These are phyloP conservation scores for Argyrosomus regius DNA, from an alignment of 2,797 vertebrate species.

Conservation along the genomic window DNA sequence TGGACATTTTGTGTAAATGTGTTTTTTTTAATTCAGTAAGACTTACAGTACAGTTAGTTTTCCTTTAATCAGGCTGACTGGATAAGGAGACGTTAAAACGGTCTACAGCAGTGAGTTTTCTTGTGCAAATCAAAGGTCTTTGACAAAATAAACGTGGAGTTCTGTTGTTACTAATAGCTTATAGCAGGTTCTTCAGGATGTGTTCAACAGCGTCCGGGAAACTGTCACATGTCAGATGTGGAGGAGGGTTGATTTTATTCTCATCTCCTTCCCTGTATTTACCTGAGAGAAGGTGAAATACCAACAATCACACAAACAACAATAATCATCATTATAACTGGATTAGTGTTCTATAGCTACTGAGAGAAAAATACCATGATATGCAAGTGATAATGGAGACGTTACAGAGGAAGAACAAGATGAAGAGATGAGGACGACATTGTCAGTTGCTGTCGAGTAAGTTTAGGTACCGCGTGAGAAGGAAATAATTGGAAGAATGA, in stretches of 20 bases:
- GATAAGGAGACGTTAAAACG: neutral
- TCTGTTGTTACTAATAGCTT: slow-evolving; percentile 24
- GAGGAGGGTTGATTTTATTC: slow-evolving; percentile 88
- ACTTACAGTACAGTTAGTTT: neutral
- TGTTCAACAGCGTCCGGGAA: slow-evolving; percentile 94
- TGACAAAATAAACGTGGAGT: no score
- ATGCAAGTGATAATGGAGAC: neutral
- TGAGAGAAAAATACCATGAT: neutral
- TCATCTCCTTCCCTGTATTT: slow-evolving; percentile 96
- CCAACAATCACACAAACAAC: neutral
- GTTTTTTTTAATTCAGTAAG: neutral
- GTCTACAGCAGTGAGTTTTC: neutral
- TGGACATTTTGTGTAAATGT: neutral
- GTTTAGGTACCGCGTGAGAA: no score
- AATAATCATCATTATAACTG: neutral
- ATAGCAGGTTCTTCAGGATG: slow-evolving; percentile 89
- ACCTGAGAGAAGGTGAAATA: slow-evolving; percentile 80
- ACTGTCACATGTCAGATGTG: slow-evolving; percentile 90
- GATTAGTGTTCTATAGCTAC: neutral
- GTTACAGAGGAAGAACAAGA: neutral
- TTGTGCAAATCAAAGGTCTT: neutral
- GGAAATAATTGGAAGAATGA: neutral
- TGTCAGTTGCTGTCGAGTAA: neutral
- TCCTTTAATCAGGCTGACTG: neutral
- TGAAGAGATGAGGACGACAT: neutral